A percentile compares a stretch with the other conserved stretches of the same genome.
Conservation (phyloP, 2,113 vertebrate species). For the Silurus glanis region DNA sequence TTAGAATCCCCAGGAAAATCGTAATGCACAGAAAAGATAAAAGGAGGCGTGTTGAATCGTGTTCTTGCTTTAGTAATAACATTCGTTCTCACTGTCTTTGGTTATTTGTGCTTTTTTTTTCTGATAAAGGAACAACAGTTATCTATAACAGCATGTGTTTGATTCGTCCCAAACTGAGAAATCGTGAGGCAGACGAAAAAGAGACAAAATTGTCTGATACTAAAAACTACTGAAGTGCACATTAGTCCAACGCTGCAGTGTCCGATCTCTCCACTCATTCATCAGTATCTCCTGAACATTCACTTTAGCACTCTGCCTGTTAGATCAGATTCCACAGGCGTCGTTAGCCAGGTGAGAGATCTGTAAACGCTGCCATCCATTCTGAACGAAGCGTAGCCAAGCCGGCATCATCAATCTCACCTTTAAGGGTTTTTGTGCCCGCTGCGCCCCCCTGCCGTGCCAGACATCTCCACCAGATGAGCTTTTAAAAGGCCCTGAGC, state of each 20-base stretch:
- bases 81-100: no score
- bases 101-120: no score
- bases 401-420: slow-evolving; percentile 43
- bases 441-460: not conserved
- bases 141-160: no score
- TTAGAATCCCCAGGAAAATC: no score
- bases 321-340: slow-evolving; percentile 8
- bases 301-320: slow-evolving; percentile 11
- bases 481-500: not conserved
- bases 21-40: no score
- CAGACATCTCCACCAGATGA: not conserved
- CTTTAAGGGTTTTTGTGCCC: slow-evolving; percentile 10
- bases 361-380: slow-evolving; percentile 19
- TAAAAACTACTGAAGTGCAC: not conserved
- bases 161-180: no score
- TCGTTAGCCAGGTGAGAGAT: slow-evolving; percentile 29
- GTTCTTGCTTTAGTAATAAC: no score
- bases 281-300: slow-evolving; percentile 13
- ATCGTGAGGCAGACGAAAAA: no score
- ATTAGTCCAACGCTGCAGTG: not conserved
- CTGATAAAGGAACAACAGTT: no score
- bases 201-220: not conserved
- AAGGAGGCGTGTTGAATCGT: no score
- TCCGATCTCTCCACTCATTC: slow-evolving; percentile 20
- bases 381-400: slow-evolving; percentile 30